Conservation (phyloP, 2,113 vertebrate species). For the Petrocephalus zakoni region DNA sequence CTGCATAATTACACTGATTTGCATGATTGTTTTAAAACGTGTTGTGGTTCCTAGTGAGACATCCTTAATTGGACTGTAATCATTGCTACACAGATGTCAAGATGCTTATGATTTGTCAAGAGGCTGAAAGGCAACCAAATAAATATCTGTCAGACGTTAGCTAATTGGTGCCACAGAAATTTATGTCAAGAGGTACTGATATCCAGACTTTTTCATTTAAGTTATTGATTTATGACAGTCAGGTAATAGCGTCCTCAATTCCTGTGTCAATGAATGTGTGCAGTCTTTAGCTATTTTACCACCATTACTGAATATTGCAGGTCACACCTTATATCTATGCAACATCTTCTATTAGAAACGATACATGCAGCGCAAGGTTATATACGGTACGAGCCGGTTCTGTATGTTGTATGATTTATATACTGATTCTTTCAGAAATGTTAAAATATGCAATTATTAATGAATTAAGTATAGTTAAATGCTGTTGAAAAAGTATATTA, state of each 20-base stretch:
- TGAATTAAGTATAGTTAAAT: background rate
- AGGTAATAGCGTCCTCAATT: background rate
- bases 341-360: background rate
- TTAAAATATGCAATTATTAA: background rate
- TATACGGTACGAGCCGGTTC: background rate
- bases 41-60: conserved; percentile 3
- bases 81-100: conserved; percentile 12
- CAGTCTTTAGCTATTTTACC: background rate
- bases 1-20: conserved; percentile 12
- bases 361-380: background rate
- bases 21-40: conserved; percentile 20
- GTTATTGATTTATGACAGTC: background rate
- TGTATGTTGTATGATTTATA: background rate
- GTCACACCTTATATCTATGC: background rate
- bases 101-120: background rate
- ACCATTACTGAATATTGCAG: background rate
- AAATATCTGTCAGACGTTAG: background rate
- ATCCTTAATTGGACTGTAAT: conserved; percentile 1
- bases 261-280: background rate
- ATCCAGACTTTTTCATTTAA: background rate
- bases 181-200: background rate
- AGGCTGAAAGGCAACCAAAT: background rate
- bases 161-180: background rate
- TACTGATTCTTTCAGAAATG: background rate
- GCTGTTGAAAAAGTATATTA: background rate